A percentile compares a stretch with the other conserved stretches of the same genome.
These are phyloP conservation scores for Myxocyprinus asiaticus DNA, from an alignment of 2,113 vertebrate genomes.

Conservation along the genomic window DNA sequence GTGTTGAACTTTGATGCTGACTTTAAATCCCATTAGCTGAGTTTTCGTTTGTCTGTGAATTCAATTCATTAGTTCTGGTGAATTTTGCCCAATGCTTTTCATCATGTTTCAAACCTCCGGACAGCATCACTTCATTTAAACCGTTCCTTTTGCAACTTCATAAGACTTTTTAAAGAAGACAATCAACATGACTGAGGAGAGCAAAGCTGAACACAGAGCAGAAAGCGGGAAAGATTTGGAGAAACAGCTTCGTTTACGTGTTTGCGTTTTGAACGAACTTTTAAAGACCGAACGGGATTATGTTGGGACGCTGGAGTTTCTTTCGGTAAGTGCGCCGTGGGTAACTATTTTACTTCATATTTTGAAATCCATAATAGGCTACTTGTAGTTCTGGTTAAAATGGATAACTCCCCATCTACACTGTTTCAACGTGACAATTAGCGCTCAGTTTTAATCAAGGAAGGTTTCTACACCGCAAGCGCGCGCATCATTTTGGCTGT, in stretches of 20 bases:
- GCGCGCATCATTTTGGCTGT: too few relatives aligned
- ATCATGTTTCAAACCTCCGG: constrained; percentile 59
- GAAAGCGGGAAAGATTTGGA: constrained; percentile 91
- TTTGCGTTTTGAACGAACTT: constrained; percentile 92
- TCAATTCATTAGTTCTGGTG: constrained; percentile 15
- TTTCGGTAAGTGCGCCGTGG: constrained; percentile 84
- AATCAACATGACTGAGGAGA: constrained; percentile 89
- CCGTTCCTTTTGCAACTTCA: background rate
- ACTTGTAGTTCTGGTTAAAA: background rate
- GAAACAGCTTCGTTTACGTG: constrained; percentile 91
- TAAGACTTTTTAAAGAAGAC: constrained; percentile 35
- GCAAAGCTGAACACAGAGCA: constrained; percentile 80
- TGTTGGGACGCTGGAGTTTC: constrained; percentile 92
- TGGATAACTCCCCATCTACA: background rate
- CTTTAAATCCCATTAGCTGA: background rate
- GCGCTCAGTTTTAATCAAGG: too few relatives aligned
- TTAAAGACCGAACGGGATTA: constrained; percentile 96
- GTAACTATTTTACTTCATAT: background rate
- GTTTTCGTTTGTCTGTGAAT: constrained; percentile 38
- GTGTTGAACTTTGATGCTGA: background rate
- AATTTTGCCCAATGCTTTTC: background rate
- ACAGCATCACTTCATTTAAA: background rate
- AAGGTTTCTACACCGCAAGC: too few relatives aligned
- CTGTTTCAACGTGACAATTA: too few relatives aligned
- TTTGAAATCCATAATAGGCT: background rate